Base-by-base conservation (phyloP, 2,113 vertebrate species). In the Bubo blakistoni region DNA sequence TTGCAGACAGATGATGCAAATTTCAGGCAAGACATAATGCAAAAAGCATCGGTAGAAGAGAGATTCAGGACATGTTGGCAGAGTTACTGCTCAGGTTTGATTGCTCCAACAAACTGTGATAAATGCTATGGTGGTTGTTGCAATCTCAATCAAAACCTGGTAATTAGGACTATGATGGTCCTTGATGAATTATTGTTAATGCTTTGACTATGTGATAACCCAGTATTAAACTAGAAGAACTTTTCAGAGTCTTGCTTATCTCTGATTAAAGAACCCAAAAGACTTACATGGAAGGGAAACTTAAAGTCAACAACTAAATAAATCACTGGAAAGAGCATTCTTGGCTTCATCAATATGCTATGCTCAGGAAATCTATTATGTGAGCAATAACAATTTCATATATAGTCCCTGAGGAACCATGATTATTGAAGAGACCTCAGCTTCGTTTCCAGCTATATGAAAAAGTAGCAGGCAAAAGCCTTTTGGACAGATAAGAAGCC, bases 121-220 rank as follows among this genome's bases (percentile, higher is more conserved):
- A 96, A 95, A 85, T 87, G 46, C 72, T 96, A 38, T 82, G 62
- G 58, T 85, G 74, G 65, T 94, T 51, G 15, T 57, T 73, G 42
- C 55, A 92, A 54, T 92, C 57, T 97, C 70, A 84, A 9, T 94
- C 84, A 92, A 90, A 96, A 85, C 73, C 57, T 95, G 54, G 34
- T 81, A 61, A 87, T 82, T 92, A 96, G 96, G 90, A 94, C 69
- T 57, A 73, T 70, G 78, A 96, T 93, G 81, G 92, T 92, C 86
- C 58, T 77, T 81, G 95, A 92, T 90, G 92, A 96, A 94, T 96
- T 89, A 89, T 76, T 96, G 93, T 97, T 97, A 71, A 78, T 95
- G 79, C 42, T 92, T 83, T 91, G 73, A 61, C 69, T 80, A 89
- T 73, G 88, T 83, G 61, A 96, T 94, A 93, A 67, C 7, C 58